Evolutionary conservation across 1,140 invertebrate genomes (phyloP).

Genomic region (Cotesia typhae): DNA sequence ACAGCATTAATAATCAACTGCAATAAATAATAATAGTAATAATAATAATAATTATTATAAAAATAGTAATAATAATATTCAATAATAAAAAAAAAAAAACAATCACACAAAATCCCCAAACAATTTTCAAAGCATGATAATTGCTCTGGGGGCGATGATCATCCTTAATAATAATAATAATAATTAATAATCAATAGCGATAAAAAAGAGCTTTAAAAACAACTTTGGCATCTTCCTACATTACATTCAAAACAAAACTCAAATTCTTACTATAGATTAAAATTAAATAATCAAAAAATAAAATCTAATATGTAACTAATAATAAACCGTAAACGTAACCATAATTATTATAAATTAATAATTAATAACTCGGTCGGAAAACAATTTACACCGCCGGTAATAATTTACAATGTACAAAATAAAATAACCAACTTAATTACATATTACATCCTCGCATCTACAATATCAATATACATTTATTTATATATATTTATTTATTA

Average conservation of each 20-base stretch:
- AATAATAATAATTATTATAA: slow-evolving; percentile 16
- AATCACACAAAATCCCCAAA: not conserved
- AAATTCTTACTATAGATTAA: slow-evolving; percentile 44
- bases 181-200: too few relatives aligned
- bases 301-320: slow-evolving; percentile 48
- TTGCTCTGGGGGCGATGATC: slow-evolving; percentile 45
- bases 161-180: slow-evolving; percentile 47
- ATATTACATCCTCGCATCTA: slow-evolving; percentile 53
- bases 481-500: slow-evolving; percentile 45
- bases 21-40: too few relatives aligned
- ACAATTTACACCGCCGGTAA: slow-evolving; percentile 30
- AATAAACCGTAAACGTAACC: slow-evolving; percentile 43
- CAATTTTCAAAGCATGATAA: not conserved
- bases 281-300: slow-evolving; percentile 46
- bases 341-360: slow-evolving; percentile 40
- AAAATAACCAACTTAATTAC: slow-evolving; percentile 45
- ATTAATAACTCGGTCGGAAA: slow-evolving; percentile 30
- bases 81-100: not conserved
- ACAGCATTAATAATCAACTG: too few relatives aligned
- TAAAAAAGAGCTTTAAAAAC: slow-evolving; percentile 44
- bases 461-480: too few relatives aligned
- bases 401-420: slow-evolving; percentile 41
- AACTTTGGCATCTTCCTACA: slow-evolving; percentile 64
- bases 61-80: slow-evolving; percentile 2
- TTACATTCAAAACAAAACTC: slow-evolving; percentile 52